phyloP scores from a whole-genome alignment of 2,113 vertebrate species.

The Hyperopisus bebe region DNA sequence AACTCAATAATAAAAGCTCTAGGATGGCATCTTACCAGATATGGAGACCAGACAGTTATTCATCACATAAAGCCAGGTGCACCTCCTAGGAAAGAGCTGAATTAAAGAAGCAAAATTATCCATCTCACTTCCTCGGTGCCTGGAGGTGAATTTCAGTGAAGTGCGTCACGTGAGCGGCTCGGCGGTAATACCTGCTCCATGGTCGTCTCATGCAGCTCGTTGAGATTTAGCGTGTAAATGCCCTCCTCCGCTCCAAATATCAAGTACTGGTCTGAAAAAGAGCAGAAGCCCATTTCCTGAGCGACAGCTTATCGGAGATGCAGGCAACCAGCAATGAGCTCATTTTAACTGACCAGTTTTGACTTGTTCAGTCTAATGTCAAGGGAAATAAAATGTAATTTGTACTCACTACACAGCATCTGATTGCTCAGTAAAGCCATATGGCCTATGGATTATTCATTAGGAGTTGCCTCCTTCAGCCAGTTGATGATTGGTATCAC shows the following conservation, averaged over 20 bases:
- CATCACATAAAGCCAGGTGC: conserved; percentile 98
- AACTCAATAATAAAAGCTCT: background rate
- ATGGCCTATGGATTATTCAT: background rate
- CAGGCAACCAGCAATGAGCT: background rate
- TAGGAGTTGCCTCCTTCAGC: background rate
- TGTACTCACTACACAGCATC: background rate
- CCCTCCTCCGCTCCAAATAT: conserved; percentile 98
- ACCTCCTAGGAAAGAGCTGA: conserved; percentile 89
- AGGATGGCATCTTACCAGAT: conserved; percentile 74
- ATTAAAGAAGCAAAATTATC: conserved; percentile 25
- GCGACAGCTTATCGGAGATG: background rate
- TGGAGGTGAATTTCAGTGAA: background rate
- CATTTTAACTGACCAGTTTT: background rate
- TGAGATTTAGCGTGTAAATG: conserved; percentile 96
- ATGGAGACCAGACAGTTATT: conserved; percentile 94
- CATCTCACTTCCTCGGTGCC: background rate
- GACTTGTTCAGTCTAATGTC: background rate
- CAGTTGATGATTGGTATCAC: background rate
- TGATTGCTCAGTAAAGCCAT: background rate
- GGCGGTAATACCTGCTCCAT: conserved; percentile 83
- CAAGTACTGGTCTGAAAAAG: conserved; percentile 86
- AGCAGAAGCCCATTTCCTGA: conserved; percentile 14
- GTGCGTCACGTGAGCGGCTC: background rate
- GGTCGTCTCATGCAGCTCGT: conserved; percentile 94
- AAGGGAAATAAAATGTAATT: background rate